A percentile compares a stretch with the other conserved stretches of the same genome.
These are phyloP conservation scores for Bufo bufo DNA, from an alignment of 2,113 vertebrate genomes.

Conservation along the genomic window DNA sequence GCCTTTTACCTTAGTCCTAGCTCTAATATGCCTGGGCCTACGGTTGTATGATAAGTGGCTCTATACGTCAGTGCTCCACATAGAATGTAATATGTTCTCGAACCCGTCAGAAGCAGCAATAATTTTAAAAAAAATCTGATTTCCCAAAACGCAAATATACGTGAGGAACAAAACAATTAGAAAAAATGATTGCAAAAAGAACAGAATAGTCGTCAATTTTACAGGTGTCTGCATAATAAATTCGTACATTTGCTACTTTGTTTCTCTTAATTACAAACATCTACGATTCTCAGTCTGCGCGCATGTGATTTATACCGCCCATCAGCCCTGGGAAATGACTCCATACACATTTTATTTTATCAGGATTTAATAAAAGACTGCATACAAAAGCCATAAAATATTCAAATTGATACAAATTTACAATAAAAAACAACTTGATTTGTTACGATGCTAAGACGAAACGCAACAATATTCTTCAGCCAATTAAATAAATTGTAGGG, in stretches of 20 bases:
- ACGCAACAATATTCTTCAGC: not conserved
- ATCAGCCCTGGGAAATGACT: not conserved
- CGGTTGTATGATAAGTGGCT: not conserved
- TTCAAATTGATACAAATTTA: constrained; percentile 13
- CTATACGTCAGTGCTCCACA: too few species aligned
- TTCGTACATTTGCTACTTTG: not conserved
- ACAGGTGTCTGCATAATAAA: not conserved
- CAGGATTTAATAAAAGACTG: constrained; percentile 7
- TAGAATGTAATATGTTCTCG: not conserved
- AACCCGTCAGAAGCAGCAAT: not conserved
- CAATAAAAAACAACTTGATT: constrained; percentile 1
- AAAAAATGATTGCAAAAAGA: constrained; percentile 2
- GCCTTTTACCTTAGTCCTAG: too few species aligned
- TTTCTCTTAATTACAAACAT: not conserved
- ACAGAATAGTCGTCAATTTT: not conserved
- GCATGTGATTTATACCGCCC: not conserved
- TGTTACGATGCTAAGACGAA: not conserved
- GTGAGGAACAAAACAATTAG: not conserved
- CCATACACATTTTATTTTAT: not conserved
- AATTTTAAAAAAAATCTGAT: not conserved
- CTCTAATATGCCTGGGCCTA: too few species aligned
- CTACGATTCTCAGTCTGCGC: not conserved
- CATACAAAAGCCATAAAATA: constrained; percentile 15
- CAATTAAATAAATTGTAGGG: not conserved
- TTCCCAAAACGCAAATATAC: not conserved